Evolutionary conservation across 2,888 invertebrate species (phyloP).

Genomic region (Cheilosia variabilis): DNA sequence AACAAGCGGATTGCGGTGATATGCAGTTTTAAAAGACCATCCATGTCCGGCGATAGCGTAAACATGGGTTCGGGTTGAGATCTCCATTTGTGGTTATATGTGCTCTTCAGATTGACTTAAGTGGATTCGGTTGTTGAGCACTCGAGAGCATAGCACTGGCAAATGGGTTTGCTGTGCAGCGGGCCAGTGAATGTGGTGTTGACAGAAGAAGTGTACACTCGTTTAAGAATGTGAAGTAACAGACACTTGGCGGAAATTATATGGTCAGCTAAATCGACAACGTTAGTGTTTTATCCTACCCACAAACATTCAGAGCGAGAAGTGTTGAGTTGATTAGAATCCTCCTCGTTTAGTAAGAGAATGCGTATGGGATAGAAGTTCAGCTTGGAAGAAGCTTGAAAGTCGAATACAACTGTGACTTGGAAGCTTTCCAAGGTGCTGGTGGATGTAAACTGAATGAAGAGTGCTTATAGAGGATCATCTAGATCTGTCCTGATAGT

Average conservation of each 20-base stretch:
- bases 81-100: constrained; percentile 47
- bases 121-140: constrained; percentile 62
- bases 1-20: constrained; percentile 53
- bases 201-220: constrained; percentile 46
- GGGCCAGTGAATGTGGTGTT: constrained; percentile 33
- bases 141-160: constrained; percentile 46
- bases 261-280: constrained; percentile 34
- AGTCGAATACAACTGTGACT: neutral
- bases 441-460: too few relatives aligned
- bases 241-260: constrained; percentile 35
- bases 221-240: constrained; percentile 31
- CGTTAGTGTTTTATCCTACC: constrained; percentile 1
- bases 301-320: constrained; percentile 4
- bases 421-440: neutral
- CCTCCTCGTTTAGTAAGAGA: constrained; percentile 19
- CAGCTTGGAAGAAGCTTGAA: neutral
- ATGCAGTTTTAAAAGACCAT: constrained; percentile 46
- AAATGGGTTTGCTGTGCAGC: constrained; percentile 15
- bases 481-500: too few relatives aligned
- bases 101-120: constrained; percentile 33
- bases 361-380: neutral
- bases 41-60: neutral
- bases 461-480: too few relatives aligned
- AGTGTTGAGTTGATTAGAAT: constrained; percentile 28
- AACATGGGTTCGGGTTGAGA: constrained; percentile 29